Base-by-base conservation (phyloP, 2,113 vertebrate genomes). In the Tragulus kanchil region DNA sequence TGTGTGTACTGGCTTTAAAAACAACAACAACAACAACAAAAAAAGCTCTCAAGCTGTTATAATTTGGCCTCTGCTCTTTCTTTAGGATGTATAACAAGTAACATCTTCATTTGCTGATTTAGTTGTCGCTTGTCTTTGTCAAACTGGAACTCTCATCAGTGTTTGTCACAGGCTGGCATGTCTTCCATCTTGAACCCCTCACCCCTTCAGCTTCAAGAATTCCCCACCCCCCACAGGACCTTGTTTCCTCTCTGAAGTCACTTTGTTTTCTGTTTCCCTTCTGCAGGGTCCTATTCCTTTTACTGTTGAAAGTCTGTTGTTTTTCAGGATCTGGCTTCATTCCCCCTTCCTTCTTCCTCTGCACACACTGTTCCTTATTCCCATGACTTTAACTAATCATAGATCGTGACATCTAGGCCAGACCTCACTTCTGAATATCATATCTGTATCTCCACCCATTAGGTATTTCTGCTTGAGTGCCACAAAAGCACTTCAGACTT, bases 141-240 rank as follows among this genome's bases (percentile, higher is more conserved):
- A 13, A 42, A 6, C 42, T 28, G 54, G 50, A 61, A 15, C 17
- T 16, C 16, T 84, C 10, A 19, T 25, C 28, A 79, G 36, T 16
- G 1, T 36, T 78, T 25, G 7, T 7, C 2, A 36, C 1, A 15
- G 1, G 3, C 21, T 23, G 13, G 2, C 5, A 56, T 0, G 21
- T 36, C 28, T 83, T 54, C 19, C 1, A 56, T 58, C 61, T 78
- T 78, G 48, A 50, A 90, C 42, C 14, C 19, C 1, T 64, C 25
- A 45, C 78, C 42, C 10, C 8, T 73, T 85, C 73, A 15, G 4
- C 77, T 86, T 90, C 45, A 65, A 23, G 15, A 23, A 17, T 5
- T 75, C 5, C 19, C 8, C 3, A 12, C 5, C 19, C 8, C 3
- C 10, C 5, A 50, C 14, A 36, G 52, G 50, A n/a, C 17, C 13